Evolutionary conservation across 2,888 invertebrate genomes (phyloP).

Genomic region (Fabriciana adippe): DNA sequence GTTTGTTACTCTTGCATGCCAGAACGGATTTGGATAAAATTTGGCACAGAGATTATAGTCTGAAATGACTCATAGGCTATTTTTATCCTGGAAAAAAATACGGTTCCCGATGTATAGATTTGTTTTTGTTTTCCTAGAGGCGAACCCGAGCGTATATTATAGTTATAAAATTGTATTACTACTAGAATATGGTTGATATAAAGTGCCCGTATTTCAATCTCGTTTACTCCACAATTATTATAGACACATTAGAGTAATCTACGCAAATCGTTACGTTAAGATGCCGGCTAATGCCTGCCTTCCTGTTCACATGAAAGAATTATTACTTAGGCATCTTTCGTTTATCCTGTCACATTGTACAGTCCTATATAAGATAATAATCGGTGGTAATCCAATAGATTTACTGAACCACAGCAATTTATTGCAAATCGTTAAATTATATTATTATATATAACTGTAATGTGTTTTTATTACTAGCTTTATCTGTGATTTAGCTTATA

Average conservation of each 20-base stretch:
- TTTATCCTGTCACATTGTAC: slow-evolving; percentile 36
- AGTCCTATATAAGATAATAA: slow-evolving; percentile 30
- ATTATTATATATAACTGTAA: slow-evolving; percentile 19
- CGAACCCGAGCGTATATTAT: no score
- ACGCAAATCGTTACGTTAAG: slow-evolving; percentile 28
- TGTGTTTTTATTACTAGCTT: not conserved
- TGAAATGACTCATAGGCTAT: no score
- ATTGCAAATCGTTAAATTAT: slow-evolving; percentile 16
- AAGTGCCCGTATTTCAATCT: slow-evolving; percentile 10
- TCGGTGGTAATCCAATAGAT: slow-evolving; percentile 28
- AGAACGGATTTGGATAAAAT: no score
- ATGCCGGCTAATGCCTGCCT: slow-evolving; percentile 29
- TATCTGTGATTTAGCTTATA: not conserved
- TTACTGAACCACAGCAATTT: slow-evolving; percentile 30
- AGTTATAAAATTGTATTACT: not conserved
- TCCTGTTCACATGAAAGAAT: slow-evolving; percentile 37
- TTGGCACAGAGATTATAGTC: no score
- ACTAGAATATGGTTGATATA: slow-evolving; percentile 2
- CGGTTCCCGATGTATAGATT: no score
- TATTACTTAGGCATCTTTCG: slow-evolving; percentile 33
- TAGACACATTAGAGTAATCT: slow-evolving; percentile 31
- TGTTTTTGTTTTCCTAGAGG: no score
- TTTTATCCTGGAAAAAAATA: no score
- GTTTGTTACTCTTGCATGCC: no score
- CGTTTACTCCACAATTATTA: slow-evolving; percentile 22